These are phyloP conservation scores for Zaprionus africanus DNA, from an alignment of 1,140 invertebrate genomes.

Conservation along the genomic window DNA sequence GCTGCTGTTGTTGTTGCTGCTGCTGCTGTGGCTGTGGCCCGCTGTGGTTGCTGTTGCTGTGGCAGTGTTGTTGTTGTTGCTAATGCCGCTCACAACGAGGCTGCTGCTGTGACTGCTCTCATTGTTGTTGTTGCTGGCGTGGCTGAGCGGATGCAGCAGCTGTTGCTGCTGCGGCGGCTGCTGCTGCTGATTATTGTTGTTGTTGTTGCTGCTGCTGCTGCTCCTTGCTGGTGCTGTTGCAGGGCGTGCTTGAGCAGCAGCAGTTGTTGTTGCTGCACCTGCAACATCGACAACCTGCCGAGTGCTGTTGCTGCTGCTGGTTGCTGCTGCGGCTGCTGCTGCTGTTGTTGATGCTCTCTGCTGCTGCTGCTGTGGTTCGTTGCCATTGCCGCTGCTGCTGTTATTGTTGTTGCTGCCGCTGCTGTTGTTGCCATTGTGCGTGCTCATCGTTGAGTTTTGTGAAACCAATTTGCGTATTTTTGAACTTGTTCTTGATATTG, in stretches of 20 bases:
- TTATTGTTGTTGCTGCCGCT: constrained; percentile 27
- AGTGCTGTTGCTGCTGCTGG: constrained; percentile 45
- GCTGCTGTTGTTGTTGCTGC: constrained; percentile 14
- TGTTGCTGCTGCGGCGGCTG: constrained; percentile 43
- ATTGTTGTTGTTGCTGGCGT: constrained; percentile 37
- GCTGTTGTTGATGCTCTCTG: constrained; percentile 12
- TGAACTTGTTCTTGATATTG: constrained; percentile 21
- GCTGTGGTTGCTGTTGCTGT: constrained; percentile 24
- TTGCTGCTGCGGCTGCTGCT: constrained; percentile 47
- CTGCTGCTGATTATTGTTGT: constrained; percentile 36
- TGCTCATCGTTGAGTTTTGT: constrained; percentile 53
- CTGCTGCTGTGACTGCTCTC: constrained; percentile 41
- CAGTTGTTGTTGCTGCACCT: constrained; percentile 25
- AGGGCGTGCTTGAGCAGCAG: constrained; percentile 35
- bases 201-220: constrained; percentile 50
- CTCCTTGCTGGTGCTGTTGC: constrained; percentile 62
- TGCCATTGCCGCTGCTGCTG: constrained; percentile 23
- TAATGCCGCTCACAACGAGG: constrained; percentile 7
- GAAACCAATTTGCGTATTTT: constrained; percentile 7
- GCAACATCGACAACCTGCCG: constrained; percentile 32
- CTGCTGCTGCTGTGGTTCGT: neutral
- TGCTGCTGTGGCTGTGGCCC: constrained; percentile 24
- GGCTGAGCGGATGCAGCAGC: constrained; percentile 31
- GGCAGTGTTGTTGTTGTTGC: constrained; percentile 46
- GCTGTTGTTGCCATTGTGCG: constrained; percentile 37